A percentile compares a stretch with the other conserved stretches of the same genome.
Evolutionary conservation across 2,113 vertebrate genomes (phyloP).

Genomic region (Irena cyanogastra): DNA sequence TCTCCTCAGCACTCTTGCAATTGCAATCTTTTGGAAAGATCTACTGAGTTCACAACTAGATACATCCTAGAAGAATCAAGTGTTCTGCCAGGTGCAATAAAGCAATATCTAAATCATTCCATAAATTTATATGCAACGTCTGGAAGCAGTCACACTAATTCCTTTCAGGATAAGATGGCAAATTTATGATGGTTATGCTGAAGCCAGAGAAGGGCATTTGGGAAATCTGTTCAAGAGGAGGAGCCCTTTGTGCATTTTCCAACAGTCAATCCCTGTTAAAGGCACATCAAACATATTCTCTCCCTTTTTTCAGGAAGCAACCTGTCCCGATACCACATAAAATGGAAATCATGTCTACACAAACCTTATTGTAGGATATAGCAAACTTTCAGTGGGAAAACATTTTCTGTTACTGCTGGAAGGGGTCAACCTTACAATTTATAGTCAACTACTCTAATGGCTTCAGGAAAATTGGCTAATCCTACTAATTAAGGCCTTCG

Average conservation of each 20-base stretch:
- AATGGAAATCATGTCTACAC: neutral
- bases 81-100: neutral
- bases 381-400: neutral
- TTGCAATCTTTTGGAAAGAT: neutral
- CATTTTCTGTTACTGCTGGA: neutral
- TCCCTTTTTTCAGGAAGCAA: neutral
- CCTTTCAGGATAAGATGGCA: neutral
- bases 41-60: neutral
- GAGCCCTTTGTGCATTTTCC: neutral
- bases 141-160: neutral
- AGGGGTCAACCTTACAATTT: neutral
- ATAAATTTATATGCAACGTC: neutral
- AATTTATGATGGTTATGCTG: neutral
- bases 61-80: neutral
- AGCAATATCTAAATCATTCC: neutral
- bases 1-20: neutral
- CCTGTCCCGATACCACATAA: neutral
- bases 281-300: neutral
- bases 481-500: constrained; percentile 12
- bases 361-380: neutral
- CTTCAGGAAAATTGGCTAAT: neutral
- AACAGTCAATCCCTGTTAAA: neutral
- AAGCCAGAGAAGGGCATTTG: neutral
- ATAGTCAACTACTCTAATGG: neutral
- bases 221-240: neutral